These are phyloP conservation scores for Bhutanitis thaidina DNA, from an alignment of 2,888 invertebrate genomes.

Conservation along the genomic window DNA sequence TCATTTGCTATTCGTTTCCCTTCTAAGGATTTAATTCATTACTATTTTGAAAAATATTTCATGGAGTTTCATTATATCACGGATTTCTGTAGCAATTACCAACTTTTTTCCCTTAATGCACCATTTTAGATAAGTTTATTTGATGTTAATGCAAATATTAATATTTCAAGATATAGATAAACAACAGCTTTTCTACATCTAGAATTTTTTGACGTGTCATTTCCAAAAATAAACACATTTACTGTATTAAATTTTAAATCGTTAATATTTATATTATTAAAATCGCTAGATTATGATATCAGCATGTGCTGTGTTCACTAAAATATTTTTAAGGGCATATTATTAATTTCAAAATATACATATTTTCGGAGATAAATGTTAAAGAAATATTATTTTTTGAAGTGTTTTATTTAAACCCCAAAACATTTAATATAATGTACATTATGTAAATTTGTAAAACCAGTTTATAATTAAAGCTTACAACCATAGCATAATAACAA, in stretches of 20 bases:
- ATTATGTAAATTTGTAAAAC: not conserved
- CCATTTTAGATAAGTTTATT: no score
- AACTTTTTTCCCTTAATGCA: no score
- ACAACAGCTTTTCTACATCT: no score
- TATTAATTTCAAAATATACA: constrained; percentile 30
- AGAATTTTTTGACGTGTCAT: no score
- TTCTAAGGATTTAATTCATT: no score
- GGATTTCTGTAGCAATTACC: no score
- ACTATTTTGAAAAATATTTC: no score
- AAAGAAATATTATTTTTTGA: constrained; percentile 26
- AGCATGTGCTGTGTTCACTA: constrained; percentile 31
- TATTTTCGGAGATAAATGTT: constrained; percentile 59
- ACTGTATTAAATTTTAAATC: not conserved
- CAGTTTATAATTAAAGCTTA: not conserved
- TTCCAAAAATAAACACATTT: no score
- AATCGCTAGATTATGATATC: not conserved
- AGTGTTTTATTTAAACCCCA: constrained; percentile 23
- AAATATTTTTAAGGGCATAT: constrained; percentile 2
- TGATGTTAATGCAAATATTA: no score
- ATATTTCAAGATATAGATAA: no score
- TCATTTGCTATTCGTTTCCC: no score
- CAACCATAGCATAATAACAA: not conserved
- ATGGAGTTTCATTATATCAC: no score
- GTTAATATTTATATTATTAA: not conserved
- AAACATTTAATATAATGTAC: not conserved